These are phyloP conservation scores for Passer montanus DNA, from an alignment of 2,113 vertebrate genomes.

Conservation along the genomic window DNA sequence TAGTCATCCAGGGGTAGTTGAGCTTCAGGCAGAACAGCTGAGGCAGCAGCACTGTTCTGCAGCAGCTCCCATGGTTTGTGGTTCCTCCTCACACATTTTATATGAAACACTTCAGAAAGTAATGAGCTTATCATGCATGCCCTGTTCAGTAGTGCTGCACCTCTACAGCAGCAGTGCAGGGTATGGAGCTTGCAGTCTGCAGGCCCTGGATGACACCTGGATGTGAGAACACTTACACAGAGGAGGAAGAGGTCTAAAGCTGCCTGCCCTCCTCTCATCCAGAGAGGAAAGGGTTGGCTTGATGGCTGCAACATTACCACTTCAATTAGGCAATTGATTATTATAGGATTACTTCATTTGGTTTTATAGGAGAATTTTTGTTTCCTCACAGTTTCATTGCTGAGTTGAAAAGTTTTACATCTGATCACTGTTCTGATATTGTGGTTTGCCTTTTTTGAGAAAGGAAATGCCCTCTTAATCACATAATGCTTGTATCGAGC, in stretches of 20 bases:
- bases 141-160: not conserved
- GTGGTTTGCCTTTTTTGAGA: not conserved
- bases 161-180: not conserved
- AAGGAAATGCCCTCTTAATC: not conserved
- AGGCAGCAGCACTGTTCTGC: not conserved
- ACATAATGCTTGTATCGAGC: not conserved
- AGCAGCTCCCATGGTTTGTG: not conserved
- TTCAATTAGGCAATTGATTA: not conserved
- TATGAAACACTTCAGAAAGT: not conserved
- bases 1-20: not conserved
- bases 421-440: not conserved
- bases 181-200: not conserved
- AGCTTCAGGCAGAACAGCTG: not conserved
- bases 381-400: not conserved
- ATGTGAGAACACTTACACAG: not conserved
- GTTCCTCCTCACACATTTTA: accelerated
- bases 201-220: not conserved
- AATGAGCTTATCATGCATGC: accelerated
- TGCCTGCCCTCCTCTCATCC: not conserved
- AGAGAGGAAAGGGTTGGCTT: not conserved
- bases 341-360: not conserved
- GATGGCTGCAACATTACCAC: not conserved
- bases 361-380: not conserved
- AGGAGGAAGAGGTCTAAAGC: not conserved
- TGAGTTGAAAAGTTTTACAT: not conserved